Evolutionary conservation across 2,797 vertebrate genomes (phyloP).

Genomic region (Rhabdophis nuchalis): DNA sequence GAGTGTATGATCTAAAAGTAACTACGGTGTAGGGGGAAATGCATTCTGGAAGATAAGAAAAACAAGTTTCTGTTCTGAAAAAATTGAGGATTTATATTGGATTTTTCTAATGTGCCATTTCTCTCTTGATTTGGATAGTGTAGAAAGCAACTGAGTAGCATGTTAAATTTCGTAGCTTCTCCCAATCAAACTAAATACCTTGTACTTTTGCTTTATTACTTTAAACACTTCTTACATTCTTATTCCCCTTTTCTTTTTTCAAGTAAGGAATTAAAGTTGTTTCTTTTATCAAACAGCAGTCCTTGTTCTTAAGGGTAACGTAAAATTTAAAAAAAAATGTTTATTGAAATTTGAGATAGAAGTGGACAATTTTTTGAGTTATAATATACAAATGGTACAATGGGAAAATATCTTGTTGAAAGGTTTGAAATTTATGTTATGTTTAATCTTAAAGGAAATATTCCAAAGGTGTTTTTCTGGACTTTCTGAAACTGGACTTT

Average conservation of each 20-base stretch:
- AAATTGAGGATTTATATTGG: background rate
- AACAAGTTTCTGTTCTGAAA: background rate
- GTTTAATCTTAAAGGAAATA: too few relatives aligned
- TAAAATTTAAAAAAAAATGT: too few relatives aligned
- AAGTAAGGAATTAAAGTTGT: background rate
- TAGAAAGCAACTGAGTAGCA: constrained; percentile 39
- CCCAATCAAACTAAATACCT: constrained; percentile 5
- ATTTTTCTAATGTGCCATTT: constrained; percentile 32
- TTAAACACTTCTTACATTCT: constrained; percentile 15
- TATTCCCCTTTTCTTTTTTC: background rate
- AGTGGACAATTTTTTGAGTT: background rate
- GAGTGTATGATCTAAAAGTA: constrained; percentile 14
- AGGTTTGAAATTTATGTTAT: too few relatives aligned
- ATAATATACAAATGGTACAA: too few relatives aligned
- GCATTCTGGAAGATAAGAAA: background rate
- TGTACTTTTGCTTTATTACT: background rate
- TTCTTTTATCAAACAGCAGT: constrained; percentile 5
- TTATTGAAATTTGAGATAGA: background rate
- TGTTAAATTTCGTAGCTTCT: constrained; percentile 20
- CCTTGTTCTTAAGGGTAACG: background rate
- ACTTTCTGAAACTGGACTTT: too few relatives aligned
- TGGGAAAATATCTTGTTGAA: too few relatives aligned
- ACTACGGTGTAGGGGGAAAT: background rate
- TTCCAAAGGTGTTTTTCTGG: too few relatives aligned
- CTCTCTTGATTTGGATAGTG: constrained; percentile 35